These are phyloP conservation scores for Dromococcyx pavoninus DNA, from an alignment of 2,797 vertebrate species.

Conservation along the genomic window DNA sequence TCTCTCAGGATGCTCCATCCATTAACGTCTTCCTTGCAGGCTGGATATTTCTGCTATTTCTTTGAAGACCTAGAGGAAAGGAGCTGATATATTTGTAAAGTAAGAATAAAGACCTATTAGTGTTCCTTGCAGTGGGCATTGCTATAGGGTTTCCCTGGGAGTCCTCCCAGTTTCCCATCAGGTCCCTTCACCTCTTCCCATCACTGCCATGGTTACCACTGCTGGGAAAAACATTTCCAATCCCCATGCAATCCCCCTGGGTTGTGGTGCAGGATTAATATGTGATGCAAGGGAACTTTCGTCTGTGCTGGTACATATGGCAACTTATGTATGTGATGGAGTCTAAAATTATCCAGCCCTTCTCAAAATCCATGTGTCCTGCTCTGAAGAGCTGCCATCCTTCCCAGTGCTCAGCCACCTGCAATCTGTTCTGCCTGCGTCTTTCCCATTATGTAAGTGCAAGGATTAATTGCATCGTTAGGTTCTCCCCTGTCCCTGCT, in stretches of 20 bases:
- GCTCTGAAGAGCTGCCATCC: slow-evolving; percentile 38
- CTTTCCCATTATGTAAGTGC: slow-evolving; percentile 4
- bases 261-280: neutral
- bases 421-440: slow-evolving; percentile 40
- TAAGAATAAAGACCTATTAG: neutral
- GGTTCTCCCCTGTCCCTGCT: neutral
- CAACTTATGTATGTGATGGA: slow-evolving; percentile 39
- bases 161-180: rapidly evolving
- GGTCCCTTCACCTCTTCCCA: neutral
- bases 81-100: neutral
- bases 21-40: neutral
- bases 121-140: neutral
- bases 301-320: slow-evolving; percentile 28
- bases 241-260: neutral
- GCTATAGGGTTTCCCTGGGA: neutral
- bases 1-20: neutral
- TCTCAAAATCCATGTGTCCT: slow-evolving; percentile 48
- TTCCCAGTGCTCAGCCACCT: slow-evolving; percentile 42
- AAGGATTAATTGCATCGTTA: slow-evolving; percentile 29
- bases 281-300: slow-evolving; percentile 9
- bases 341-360: slow-evolving; percentile 61
- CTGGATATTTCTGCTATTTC: neutral
- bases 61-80: neutral
- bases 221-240: neutral
- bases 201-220: rapidly evolving